Base-by-base conservation (phyloP, 2,888 invertebrate genomes). In the Acleris literana region DNA sequence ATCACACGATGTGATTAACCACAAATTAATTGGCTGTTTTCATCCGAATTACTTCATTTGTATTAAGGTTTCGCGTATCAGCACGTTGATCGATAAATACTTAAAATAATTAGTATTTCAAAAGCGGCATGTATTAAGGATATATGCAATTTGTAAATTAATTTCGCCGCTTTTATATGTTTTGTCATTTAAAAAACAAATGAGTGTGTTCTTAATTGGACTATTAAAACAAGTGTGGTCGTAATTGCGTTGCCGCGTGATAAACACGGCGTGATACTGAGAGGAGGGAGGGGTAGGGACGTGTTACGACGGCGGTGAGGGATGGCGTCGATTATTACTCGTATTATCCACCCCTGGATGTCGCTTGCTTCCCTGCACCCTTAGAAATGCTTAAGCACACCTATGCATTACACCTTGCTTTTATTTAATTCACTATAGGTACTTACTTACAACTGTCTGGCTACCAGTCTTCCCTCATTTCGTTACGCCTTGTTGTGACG, bases 291-390 rank as follows among this genome's bases (percentile, higher is more conserved):
- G 80, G 80, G 82, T 77, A 81, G 80, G 78, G 71, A 80, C 77
- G 81, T 81, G 82, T 82, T 81, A 83, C 80, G 78, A 76, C 73
- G 74, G 76, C 79, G 73, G 83, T 86, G 87, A 89, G 80, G 78
- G 83, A 90, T 88, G 86, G 79, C 76, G 77, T 83, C 79, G 87
- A 89, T 88, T 87, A 91, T 88, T 87, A 81, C 87, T 82, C 82
- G 82, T 86, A 87, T 90, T 88, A 86, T 82, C 84, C 83, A 71
- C 79, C 75, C 79, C 74, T 74, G 81, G 82, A 75, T 74, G 76
- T 73, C 73, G 74, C 74, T 71, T 70, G 68, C 71, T 72, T 76
- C 76, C 75, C 74, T 73, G 72, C 76, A 75, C 80, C 76, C 78
- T 72, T 64, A 69, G 57, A 70, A 70, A 69, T 71, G 66, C 62